Evolutionary conservation across 2,888 invertebrate species (phyloP).

Genomic region (Aspidapion aeneum): DNA sequence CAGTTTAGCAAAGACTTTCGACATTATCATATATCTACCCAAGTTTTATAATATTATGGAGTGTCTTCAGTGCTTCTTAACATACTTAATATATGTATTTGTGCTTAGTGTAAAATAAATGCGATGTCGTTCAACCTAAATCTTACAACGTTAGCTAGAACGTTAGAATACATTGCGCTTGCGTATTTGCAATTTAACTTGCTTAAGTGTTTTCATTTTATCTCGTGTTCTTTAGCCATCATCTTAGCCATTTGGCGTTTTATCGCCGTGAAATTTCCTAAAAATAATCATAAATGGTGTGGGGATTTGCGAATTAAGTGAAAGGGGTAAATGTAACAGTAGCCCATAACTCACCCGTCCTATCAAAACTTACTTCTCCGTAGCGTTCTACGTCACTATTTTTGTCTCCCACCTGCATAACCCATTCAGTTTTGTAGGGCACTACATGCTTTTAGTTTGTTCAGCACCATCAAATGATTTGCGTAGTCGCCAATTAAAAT

Average conservation of each 20-base stretch:
- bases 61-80: slow-evolving; percentile 90
- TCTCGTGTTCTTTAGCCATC: slow-evolving; percentile 90
- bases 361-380: too few species aligned
- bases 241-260: slow-evolving; percentile 91
- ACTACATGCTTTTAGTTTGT: too few species aligned
- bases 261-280: slow-evolving; percentile 79
- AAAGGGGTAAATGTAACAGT: too few species aligned
- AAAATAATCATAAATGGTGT: slow-evolving; percentile 78
- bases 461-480: too few species aligned
- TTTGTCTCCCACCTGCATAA: too few species aligned
- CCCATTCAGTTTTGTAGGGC: too few species aligned
- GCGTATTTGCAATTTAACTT: slow-evolving; percentile 73
- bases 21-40: slow-evolving; percentile 78
- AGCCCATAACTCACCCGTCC: too few species aligned
- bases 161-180: slow-evolving; percentile 91
- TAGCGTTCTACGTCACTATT: too few species aligned
- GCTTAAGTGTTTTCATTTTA: slow-evolving; percentile 86
- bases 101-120: slow-evolving; percentile 90
- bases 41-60: slow-evolving; percentile 79
- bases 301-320: slow-evolving; percentile 71
- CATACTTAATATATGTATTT: slow-evolving; percentile 81
- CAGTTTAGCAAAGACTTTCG: slow-evolving; percentile 64
- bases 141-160: slow-evolving; percentile 90
- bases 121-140: slow-evolving; percentile 87
- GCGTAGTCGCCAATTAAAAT: too few species aligned